Evolutionary conservation across 2,888 invertebrate species (phyloP).

Genomic region (Panzeria rudis): DNA sequence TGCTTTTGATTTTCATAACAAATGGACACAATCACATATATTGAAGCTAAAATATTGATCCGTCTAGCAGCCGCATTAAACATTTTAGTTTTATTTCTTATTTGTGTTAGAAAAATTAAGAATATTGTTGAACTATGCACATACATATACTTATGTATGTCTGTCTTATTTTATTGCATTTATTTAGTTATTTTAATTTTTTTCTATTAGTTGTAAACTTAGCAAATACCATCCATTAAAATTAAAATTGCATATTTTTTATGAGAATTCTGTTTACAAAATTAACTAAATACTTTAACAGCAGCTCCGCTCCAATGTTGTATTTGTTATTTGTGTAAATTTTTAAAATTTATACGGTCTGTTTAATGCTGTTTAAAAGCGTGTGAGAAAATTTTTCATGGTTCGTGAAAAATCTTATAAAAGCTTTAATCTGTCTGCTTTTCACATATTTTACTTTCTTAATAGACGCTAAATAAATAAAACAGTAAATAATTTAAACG

Average conservation of each 20-base stretch:
- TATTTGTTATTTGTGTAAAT: constrained; percentile 9
- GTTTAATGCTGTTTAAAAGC: constrained; percentile 65
- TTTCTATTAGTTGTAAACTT: neutral
- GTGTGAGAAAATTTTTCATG: constrained; percentile 67
- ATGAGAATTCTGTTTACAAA: constrained; percentile 35
- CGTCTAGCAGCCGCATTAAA: no score
- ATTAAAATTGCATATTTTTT: constrained; percentile 22
- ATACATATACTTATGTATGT: neutral
- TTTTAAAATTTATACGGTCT: constrained; percentile 61
- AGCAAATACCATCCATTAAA: constrained; percentile 2
- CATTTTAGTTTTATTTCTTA: neutral
- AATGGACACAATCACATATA: no score
- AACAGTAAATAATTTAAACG: constrained; percentile 54
- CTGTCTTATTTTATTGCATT: neutral
- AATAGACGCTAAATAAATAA: constrained; percentile 14
- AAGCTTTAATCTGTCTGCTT: constrained; percentile 42
- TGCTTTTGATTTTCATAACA: no score
- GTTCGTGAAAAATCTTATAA: constrained; percentile 45
- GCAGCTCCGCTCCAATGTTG: neutral
- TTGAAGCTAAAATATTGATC: no score
- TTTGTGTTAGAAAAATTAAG: neutral
- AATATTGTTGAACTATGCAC: neutral
- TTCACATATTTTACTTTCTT: constrained; percentile 49
- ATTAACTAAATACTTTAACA: constrained; percentile 56
- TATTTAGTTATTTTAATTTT: neutral